Conservation (phyloP, 2,113 vertebrate species). For the Microcebus jonahi region DNA sequence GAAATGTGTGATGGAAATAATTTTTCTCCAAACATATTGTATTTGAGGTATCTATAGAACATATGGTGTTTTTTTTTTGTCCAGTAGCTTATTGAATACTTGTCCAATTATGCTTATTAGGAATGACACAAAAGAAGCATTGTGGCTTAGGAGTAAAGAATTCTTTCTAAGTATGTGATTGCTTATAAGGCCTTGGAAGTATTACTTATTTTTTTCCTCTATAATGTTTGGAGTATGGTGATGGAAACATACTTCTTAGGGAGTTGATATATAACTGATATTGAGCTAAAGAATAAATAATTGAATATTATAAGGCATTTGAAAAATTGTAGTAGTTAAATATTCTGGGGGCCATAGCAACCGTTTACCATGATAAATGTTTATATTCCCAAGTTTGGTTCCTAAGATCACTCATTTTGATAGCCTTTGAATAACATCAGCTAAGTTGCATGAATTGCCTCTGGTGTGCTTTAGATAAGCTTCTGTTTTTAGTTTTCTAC, state of each 20-base stretch:
- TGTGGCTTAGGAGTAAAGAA: neutral
- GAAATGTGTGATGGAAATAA: neutral
- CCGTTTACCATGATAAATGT: constrained; percentile 66
- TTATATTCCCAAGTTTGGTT: constrained; percentile 30
- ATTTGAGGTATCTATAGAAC: neutral
- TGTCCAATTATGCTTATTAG: constrained; percentile 48
- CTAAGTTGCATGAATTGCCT: constrained; percentile 38
- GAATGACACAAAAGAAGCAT: neutral
- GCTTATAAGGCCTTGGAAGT: neutral
- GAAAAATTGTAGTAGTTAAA: constrained; percentile 63
- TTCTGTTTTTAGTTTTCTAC: constrained; percentile 53
- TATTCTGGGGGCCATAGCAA: constrained; percentile 41
- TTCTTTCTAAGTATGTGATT: neutral
- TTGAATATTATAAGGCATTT: constrained; percentile 65
- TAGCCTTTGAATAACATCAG: constrained; percentile 52
- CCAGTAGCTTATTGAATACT: neutral
- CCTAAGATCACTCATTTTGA: constrained; percentile 51
- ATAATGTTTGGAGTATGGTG: neutral
- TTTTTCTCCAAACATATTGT: neutral
- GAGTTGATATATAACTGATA: constrained; percentile 17
- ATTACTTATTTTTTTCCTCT: neutral
- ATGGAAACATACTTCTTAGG: constrained; percentile 23
- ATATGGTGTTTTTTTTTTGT: neutral
- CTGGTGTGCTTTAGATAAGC: constrained; percentile 45
- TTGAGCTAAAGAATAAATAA: constrained; percentile 65